Evolutionary conservation across 2,888 invertebrate genomes (phyloP).

Genomic region (Papilio gigon): DNA sequence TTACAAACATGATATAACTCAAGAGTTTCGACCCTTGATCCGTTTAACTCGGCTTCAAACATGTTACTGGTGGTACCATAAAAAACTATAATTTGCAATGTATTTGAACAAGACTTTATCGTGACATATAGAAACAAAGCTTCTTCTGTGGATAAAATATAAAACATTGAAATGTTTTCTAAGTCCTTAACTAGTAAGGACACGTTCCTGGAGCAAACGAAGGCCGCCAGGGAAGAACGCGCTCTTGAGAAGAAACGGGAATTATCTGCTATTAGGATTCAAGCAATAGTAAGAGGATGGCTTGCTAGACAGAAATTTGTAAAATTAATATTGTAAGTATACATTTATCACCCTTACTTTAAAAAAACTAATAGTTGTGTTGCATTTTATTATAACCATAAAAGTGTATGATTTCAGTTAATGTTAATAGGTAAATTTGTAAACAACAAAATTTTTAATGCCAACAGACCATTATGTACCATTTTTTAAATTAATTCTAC

Average conservation of each 20-base stretch:
- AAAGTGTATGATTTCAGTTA: too few species aligned
- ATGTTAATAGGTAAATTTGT: too few species aligned
- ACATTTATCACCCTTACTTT: background rate
- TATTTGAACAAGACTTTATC: conserved; percentile 49
- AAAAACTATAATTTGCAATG: conserved; percentile 42
- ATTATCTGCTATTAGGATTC: conserved; percentile 87
- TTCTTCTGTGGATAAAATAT: conserved; percentile 51
- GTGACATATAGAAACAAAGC: conserved; percentile 71
- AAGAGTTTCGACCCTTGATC: conserved; percentile 6
- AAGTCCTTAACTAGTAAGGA: conserved; percentile 84
- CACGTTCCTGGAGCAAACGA: conserved; percentile 93
- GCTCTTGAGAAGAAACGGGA: conserved; percentile 92
- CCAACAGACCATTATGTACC: too few species aligned
- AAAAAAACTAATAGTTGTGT: too few species aligned
- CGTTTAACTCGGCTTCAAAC: conserved; percentile 38
- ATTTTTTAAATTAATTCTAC: too few species aligned
- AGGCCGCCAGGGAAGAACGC: conserved; percentile 94
- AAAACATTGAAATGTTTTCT: conserved; percentile 66
- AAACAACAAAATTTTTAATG: too few species aligned
- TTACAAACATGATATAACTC: conserved; percentile 29
- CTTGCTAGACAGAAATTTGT: conserved; percentile 85
- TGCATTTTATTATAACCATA: too few species aligned
- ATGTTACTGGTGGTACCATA: conserved; percentile 43
- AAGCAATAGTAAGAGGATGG: conserved; percentile 89
- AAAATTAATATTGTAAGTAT: conserved; percentile 86